These are phyloP conservation scores for Acromyrmex heyeri DNA, from an alignment of 1,140 invertebrate species.

Conservation along the genomic window DNA sequence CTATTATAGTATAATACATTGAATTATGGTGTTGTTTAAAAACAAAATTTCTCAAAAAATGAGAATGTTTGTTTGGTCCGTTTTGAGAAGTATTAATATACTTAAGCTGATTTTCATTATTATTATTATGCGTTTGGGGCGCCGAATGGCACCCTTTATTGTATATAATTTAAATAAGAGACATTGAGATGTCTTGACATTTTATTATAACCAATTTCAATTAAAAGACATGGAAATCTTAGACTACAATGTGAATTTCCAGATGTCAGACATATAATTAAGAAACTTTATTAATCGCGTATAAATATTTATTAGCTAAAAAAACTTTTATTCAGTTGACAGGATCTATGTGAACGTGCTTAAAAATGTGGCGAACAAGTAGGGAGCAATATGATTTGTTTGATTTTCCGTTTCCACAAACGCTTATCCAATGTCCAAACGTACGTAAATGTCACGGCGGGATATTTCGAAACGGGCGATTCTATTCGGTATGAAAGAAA, in stretches of 20 bases:
- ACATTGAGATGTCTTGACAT: no score
- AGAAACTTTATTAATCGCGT: neutral
- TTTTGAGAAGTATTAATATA: no score
- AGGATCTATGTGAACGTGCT: neutral
- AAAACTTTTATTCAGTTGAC: neutral
- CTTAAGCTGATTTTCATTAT: no score
- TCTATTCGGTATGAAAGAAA: constrained; percentile 65
- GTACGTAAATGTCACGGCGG: constrained; percentile 31
- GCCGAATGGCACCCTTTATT: no score
- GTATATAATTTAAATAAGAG: no score
- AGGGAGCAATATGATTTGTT: neutral
- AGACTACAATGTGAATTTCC: neutral
- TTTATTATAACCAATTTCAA: no score
- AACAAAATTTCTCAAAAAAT: no score
- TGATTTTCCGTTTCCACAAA: constrained; percentile 10
- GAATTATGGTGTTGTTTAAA: no score
- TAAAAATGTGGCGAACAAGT: neutral
- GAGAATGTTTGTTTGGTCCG: no score
- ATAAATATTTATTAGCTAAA: neutral
- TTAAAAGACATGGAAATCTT: no score
- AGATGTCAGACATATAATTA: neutral
- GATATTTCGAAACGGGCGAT: constrained; percentile 66
- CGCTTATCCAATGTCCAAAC: neutral
- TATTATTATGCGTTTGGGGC: no score
- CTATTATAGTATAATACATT: no score